Base-by-base conservation (phyloP, 2,113 vertebrate species). In the Mesitornis unicolor region DNA sequence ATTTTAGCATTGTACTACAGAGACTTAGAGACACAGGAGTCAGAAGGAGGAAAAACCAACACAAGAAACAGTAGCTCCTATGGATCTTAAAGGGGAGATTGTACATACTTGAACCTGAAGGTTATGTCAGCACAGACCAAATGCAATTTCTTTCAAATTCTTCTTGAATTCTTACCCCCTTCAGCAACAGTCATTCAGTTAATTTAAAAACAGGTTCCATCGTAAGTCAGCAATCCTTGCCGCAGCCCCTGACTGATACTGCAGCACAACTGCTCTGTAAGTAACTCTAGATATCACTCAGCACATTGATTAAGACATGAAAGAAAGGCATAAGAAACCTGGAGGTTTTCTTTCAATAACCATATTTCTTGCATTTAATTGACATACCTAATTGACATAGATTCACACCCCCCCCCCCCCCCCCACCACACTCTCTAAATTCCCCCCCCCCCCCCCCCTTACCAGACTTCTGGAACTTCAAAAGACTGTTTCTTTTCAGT, bases 361-460 rank as follows among this genome's bases (percentile, higher is more conserved):
- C 5, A 1, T n/a, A n/a, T 74, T 84, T 87, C 47, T 80, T 78
- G 26, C 12, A 53, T 54, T 63, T 56, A 16, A 29, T 63, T 65
- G 56, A 29, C 15, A 7, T 28, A 60, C 9, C 9, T 78, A 75
- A 36, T 51, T 64, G 51, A 35, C 11, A 60, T 7, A 50, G 48
- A 28, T 36, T 57, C 45, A n/a, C n/a, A n/a, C n/a, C 33, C 2
- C 3, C 9, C 25, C 28, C 12, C 9, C 2, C 6, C 4, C 8
- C 9, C 7, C 36, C 71, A 63, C 26, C 29, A 42, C 33, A 20
- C 13, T 63, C n/a, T n/a, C n/a, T n/a, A n/a, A n/a, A n/a, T n/a
- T n/a, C n/a, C n/a, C n/a, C 33, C 2, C 3, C 9, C 25, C 28
- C 12, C 9, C 2, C 6, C 4, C 8, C 9, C 7, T 40, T 75